Base-by-base conservation (phyloP, 2,888 invertebrate species). In the Encarsia formosa region DNA sequence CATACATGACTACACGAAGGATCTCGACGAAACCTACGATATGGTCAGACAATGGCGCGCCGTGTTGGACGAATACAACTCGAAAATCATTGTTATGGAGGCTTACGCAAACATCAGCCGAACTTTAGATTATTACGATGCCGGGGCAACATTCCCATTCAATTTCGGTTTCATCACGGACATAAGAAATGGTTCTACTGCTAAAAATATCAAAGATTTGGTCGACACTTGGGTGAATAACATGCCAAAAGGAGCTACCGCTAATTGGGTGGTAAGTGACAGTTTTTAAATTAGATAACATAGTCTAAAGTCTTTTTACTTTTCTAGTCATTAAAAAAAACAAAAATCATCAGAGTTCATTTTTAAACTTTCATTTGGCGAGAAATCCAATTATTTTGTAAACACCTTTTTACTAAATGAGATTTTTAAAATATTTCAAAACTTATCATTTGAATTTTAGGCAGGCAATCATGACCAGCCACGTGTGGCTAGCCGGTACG, bases 391-490 rank as follows among this genome's bases (percentile, higher is more conserved):
- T n/a, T n/a, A n/a, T n/a, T n/a, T n/a, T n/a, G n/a, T n/a, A n/a
- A n/a, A n/a, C n/a, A n/a, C n/a, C n/a, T n/a, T n/a, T n/a, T n/a
- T n/a, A n/a, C n/a, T n/a, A n/a, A n/a, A n/a, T n/a, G n/a, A n/a
- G n/a, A n/a, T n/a, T n/a, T n/a, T n/a, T n/a, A n/a, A n/a, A n/a
- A n/a, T n/a, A n/a, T n/a, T n/a, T n/a, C n/a, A n/a, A n/a, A n/a
- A n/a, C n/a, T n/a, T n/a, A n/a, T n/a, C n/a, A n/a, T n/a, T n/a
- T n/a, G n/a, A n/a, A n/a, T n/a, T n/a, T n/a, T 66, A 85, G 85
- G 75, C 84, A 44, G 86, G 86, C 4, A 87, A 87, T 67, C 86
- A 86, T 61, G 87, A 87, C 69, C 78, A 84, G 57, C 75, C 76
- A 49, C 76, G 87, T 52, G 78, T 84, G 65, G 81, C 80, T 0